A percentile compares a stretch with the other conserved stretches of the same genome.
Evolutionary conservation across 2,113 vertebrate species (phyloP).

Genomic region (Abramis brama): DNA sequence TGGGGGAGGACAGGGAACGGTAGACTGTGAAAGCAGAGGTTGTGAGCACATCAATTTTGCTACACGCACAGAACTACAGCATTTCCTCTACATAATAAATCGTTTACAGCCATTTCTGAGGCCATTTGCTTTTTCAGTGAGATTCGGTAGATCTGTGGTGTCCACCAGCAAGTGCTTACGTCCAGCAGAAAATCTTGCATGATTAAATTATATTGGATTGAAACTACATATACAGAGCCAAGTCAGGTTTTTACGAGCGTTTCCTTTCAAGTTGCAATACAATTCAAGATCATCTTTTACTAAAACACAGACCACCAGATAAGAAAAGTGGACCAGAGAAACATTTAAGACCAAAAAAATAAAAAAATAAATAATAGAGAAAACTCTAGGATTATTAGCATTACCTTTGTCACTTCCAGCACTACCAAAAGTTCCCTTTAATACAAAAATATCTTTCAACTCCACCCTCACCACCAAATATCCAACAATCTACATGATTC

Average conservation of each 20-base stretch:
- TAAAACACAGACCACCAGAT: not conserved
- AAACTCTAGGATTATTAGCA: not conserved
- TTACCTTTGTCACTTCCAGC: not conserved
- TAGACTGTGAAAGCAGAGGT: constrained; percentile 3
- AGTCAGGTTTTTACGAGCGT: not conserved
- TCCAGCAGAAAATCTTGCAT: not conserved
- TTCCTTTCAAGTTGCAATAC: not conserved
- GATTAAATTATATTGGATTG: not conserved
- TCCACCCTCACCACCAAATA: not conserved
- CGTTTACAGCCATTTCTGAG: not conserved
- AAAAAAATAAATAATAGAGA: not conserved
- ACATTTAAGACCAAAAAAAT: not conserved
- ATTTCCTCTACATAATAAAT: not conserved
- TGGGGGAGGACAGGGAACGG: constrained; percentile 45
- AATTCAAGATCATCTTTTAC: not conserved
- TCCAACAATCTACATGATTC: not conserved
- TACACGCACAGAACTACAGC: not conserved
- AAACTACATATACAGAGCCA: not conserved
- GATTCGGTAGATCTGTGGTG: not conserved
- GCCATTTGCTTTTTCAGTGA: not conserved
- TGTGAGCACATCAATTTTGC: not conserved
- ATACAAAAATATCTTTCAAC: not conserved
- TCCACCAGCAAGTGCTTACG: not conserved
- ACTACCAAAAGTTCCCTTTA: not conserved
- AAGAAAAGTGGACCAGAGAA: not conserved